Conservation (phyloP, 2,113 vertebrate genomes). For the Protobothrops mucrosquamatus region DNA sequence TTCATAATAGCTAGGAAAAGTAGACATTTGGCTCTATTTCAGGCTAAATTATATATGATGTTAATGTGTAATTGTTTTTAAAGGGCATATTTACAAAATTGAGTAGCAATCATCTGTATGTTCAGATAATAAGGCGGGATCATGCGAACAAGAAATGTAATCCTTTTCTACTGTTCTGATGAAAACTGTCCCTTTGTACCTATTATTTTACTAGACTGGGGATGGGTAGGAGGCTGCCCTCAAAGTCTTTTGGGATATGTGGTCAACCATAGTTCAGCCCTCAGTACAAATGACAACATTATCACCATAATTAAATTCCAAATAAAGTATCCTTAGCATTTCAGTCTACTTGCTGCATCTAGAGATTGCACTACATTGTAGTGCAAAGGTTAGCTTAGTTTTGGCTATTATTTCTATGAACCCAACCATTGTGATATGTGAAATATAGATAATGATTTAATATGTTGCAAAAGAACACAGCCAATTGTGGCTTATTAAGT, state of each 20-base stretch:
- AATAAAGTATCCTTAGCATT: background rate
- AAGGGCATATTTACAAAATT: background rate
- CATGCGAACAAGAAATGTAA: background rate
- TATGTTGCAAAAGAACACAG: background rate
- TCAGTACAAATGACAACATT: background rate
- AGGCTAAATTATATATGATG: background rate
- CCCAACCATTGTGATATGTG: background rate
- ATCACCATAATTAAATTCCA: background rate
- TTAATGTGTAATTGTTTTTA: background rate
- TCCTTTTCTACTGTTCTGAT: background rate
- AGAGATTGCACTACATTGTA: background rate
- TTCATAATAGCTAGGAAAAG: slow-evolving; percentile 11
- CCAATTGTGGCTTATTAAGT: background rate
- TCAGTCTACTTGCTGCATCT: background rate
- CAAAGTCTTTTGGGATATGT: background rate
- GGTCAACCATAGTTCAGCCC: background rate
- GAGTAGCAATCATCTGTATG: background rate
- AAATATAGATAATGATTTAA: background rate
- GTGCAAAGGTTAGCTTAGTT: background rate
- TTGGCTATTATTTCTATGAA: background rate
- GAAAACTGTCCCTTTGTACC: background rate
- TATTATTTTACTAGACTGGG: background rate
- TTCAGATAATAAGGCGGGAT: background rate
- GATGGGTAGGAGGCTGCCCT: background rate
- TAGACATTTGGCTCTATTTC: background rate